Evolutionary conservation across 2,888 invertebrate species (phyloP), one percentile per base, ranked within the genome.

Genomic region (Brenthis daphne): DNA sequence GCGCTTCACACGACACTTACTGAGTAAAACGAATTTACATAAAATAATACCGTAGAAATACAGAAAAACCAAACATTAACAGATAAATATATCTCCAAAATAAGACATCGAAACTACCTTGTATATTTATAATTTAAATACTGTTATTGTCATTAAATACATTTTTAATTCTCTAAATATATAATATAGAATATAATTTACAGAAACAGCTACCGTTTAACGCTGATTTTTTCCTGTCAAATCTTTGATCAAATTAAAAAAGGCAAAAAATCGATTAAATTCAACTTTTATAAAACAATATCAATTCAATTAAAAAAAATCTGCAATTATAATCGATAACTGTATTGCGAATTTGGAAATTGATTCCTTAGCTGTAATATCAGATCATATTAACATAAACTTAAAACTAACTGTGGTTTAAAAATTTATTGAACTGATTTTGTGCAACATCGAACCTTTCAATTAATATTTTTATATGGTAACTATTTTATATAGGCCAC

Each of bases 91-190:
- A 87, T 86, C 75, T 80, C 77, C 77, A 84, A 87, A 89, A 84
- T 85, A 91, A 89, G 85, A 86, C 85, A 85, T 85, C 82, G 77
- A 81, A 77, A 80, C 77, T 80, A 79, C 76, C 79, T 80, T 80
- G 82, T 81, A 79, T 76, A 79, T 56, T 68, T 70, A 70, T 71
- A 70, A 56, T 69, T 67, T 89, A 90, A 92, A 91, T 91, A 92
- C 90, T 91, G 90, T 90, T 92, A 91, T 91, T 92, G 91, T 92
- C 92, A 84, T 81, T 80, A 89, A 89, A 87, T 87, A 89, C 87
- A 82, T 84, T 82, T 81, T 76, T 76, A 50, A 11, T 50, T 29
- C 48, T 60, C 75, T 75, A 77, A 73, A 73, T 77, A 78, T 77
- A 78, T 78, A 73, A 77, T 75, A 76, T 57, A 16, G 20, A 43